A percentile compares a stretch with the other conserved stretches of the same genome.
Evolutionary conservation across 2,797 vertebrate species (phyloP).

Genomic region (Chelonia mydas): DNA sequence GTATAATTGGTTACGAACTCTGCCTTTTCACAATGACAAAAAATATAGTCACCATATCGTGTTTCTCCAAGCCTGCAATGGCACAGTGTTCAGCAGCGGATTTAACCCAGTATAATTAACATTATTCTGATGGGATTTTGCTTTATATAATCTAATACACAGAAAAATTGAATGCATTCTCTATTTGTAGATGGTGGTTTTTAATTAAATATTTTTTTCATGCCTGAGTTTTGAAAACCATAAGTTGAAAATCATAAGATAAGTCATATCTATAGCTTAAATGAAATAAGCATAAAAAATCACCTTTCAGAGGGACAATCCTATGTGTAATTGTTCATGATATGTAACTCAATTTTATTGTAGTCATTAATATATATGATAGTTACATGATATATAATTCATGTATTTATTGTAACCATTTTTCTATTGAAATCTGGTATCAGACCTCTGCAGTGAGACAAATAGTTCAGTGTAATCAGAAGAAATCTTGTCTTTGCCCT

Average conservation of each 20-base stretch:
- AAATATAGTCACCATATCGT: not conserved
- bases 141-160: not conserved
- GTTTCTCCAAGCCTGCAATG: not conserved
- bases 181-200: not conserved
- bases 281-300: not conserved
- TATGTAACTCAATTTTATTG: slow-evolving; percentile 20
- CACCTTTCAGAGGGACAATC: slow-evolving; percentile 19
- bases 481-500: slow-evolving; percentile 46
- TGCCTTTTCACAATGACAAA: not conserved
- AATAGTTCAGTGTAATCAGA: slow-evolving; percentile 43
- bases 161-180: not conserved
- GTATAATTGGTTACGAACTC: not conserved
- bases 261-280: not conserved
- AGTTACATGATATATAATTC: slow-evolving; percentile 31
- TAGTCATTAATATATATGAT: not conserved
- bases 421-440: slow-evolving; percentile 44
- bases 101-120: not conserved
- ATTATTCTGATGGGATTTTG: not conserved
- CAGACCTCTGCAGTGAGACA: slow-evolving; percentile 11
- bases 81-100: not conserved
- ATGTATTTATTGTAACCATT: slow-evolving; percentile 24
- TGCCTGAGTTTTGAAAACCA: not conserved
- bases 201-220: slow-evolving; percentile 13
- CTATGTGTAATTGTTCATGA: slow-evolving; percentile 39
- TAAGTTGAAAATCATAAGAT: no score